Evolutionary conservation across 2,113 vertebrate genomes (phyloP).

Genomic region (Trematocara zebra): DNA sequence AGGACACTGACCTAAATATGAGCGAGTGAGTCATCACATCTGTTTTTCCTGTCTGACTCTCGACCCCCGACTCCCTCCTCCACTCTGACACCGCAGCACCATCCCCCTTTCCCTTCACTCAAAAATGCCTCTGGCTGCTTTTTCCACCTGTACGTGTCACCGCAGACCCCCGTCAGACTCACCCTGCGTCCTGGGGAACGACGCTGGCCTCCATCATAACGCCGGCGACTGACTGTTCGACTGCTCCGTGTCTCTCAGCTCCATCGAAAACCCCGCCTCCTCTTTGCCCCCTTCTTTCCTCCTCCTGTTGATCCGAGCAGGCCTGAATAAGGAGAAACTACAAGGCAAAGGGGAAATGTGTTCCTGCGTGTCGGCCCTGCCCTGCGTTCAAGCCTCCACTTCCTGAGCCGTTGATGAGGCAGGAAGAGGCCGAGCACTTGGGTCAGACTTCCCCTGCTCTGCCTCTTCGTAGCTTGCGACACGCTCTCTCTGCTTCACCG

Average conservation of each 20-base stretch:
- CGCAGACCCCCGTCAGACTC: neutral
- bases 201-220: conserved; percentile 49
- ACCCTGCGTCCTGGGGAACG: conserved; percentile 34
- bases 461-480: neutral
- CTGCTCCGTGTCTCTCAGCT: conserved; percentile 1
- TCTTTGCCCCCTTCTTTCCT: conserved; percentile 24
- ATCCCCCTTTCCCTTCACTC: neutral
- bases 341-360: conserved; percentile 30
- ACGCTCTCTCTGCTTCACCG: neutral
- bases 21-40: conserved; percentile 61
- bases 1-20: conserved; percentile 41
- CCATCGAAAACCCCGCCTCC: conserved; percentile 47
- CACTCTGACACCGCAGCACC: neutral
- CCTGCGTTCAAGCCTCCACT: conserved; percentile 27
- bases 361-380: conserved; percentile 29
- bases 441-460: conserved; percentile 34
- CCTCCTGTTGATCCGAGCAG: conserved; percentile 26
- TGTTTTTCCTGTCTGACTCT: conserved; percentile 54
- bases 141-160: neutral
- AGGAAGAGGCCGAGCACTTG: conserved; percentile 49
- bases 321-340: conserved; percentile 48
- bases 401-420: conserved; percentile 46
- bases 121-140: neutral
- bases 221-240: neutral
- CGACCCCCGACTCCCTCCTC: neutral